Evolutionary conservation across 2,113 vertebrate genomes (phyloP).

Genomic region (Phodopus roborovskii): DNA sequence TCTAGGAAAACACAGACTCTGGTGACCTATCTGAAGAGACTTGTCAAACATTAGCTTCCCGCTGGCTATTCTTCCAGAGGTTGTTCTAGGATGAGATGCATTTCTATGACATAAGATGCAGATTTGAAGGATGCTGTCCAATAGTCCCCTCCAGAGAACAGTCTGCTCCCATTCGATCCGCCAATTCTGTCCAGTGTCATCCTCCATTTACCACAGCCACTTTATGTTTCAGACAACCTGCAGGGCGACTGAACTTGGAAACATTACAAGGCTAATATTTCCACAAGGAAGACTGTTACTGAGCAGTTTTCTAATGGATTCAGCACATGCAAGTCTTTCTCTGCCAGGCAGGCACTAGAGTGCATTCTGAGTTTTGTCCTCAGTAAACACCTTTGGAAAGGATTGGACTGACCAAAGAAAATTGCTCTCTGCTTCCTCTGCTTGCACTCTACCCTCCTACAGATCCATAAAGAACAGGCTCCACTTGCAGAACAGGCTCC

Average conservation of each 20-base stretch:
- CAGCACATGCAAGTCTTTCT: conserved; percentile 81
- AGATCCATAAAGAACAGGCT: conserved; percentile 63
- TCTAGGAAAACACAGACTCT: background rate
- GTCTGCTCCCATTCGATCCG: conserved; percentile 16
- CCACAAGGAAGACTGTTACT: conserved; percentile 81
- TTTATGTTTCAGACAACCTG: conserved; percentile 82
- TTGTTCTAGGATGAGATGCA: conserved; percentile 44
- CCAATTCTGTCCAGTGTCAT: background rate
- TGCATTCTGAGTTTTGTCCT: conserved; percentile 74
- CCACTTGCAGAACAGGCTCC: background rate
- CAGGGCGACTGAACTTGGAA: conserved; percentile 83
- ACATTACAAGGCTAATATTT: conserved; percentile 85
- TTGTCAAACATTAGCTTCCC: background rate
- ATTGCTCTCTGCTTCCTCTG: conserved; percentile 65
- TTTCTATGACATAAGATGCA: conserved; percentile 33
- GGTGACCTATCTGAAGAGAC: background rate
- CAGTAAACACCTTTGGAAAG: conserved; percentile 74
- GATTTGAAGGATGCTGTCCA: background rate
- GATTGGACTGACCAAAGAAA: conserved; percentile 59
- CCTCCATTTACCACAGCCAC: conserved; percentile 70
- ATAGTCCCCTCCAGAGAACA: background rate
- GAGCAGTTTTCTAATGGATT: conserved; percentile 79
- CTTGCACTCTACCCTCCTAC: conserved; percentile 65
- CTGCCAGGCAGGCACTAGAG: conserved; percentile 56
- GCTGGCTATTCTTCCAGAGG: background rate